Conservation (phyloP, 2,888 invertebrate species). For the Erannis defoliaria region DNA sequence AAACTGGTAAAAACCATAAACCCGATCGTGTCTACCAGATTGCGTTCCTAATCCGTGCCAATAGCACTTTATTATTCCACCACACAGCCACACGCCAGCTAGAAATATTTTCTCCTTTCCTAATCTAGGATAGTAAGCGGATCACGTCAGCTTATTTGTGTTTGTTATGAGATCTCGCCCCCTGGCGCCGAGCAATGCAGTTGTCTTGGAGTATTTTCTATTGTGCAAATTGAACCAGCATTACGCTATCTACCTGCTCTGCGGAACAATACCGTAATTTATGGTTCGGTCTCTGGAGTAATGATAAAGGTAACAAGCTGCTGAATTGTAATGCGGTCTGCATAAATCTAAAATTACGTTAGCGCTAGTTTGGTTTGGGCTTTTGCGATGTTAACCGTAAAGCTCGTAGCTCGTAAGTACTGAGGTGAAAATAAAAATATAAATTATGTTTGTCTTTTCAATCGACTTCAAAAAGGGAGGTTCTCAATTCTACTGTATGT, state of each 20-base stretch:
- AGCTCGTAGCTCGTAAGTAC: neutral
- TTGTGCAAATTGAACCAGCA: constrained; percentile 65
- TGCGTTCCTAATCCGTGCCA: constrained; percentile 33
- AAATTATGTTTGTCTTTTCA: too few relatives aligned
- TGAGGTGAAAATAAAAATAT: neutral
- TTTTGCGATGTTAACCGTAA: too few relatives aligned
- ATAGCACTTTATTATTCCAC: constrained; percentile 32
- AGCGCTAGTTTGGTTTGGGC: constrained; percentile 32
- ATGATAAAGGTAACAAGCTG: constrained; percentile 70
- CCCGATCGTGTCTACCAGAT: constrained; percentile 2
- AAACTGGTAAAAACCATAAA: neutral
- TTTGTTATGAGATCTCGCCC: constrained; percentile 82
- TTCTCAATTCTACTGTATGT: too few relatives aligned
- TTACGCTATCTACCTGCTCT: constrained; percentile 41
- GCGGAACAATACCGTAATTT: constrained; percentile 70
- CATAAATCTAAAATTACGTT: constrained; percentile 59
- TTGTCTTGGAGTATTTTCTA: constrained; percentile 60
- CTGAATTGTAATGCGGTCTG: constrained; percentile 63
- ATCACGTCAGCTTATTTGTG: constrained; percentile 85
- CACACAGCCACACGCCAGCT: constrained; percentile 49
- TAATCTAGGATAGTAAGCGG: constrained; percentile 83
- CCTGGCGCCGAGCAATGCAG: constrained; percentile 61
- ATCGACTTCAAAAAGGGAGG: too few relatives aligned
- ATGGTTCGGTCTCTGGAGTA: constrained; percentile 61
- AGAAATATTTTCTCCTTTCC: constrained; percentile 70